These are phyloP conservation scores for Helicoverpa zea DNA, from an alignment of 1,140 invertebrate genomes.

Conservation along the genomic window DNA sequence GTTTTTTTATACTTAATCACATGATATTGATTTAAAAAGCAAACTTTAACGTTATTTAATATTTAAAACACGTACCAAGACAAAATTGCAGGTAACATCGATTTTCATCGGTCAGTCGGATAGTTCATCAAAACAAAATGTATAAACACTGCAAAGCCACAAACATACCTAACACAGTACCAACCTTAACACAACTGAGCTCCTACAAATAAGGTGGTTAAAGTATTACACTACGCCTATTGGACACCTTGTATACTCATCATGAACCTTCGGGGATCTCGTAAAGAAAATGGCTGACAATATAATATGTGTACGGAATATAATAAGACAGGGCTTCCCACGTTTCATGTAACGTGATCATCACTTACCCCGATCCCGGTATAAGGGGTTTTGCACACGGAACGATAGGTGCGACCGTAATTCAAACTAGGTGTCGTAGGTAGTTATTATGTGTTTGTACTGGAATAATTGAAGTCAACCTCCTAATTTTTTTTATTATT, in stretches of 20 bases:
- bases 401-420: too few relatives aligned
- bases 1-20: too few relatives aligned
- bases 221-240: constrained; percentile 10
- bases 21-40: too few relatives aligned
- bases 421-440: too few relatives aligned
- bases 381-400: not conserved
- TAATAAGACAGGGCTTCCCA: constrained; percentile 7
- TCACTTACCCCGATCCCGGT: not conserved
- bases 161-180: not conserved
- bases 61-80: too few relatives aligned
- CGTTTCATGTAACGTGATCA: constrained; percentile 6
- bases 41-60: too few relatives aligned
- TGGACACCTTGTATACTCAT: constrained; percentile 17
- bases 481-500: too few relatives aligned
- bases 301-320: constrained; percentile 23
- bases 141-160: not conserved
- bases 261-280: constrained; percentile 2
- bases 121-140: too few relatives aligned
- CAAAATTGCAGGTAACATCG: too few relatives aligned
- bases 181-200: not conserved
- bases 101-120: too few relatives aligned
- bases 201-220: constrained; percentile 13
- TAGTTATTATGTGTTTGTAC: too few relatives aligned
- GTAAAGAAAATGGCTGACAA: constrained; percentile 31
- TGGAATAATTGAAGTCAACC: too few relatives aligned